Conservation (phyloP, 2,888 invertebrate species). For the Cantharis lateralis region DNA sequence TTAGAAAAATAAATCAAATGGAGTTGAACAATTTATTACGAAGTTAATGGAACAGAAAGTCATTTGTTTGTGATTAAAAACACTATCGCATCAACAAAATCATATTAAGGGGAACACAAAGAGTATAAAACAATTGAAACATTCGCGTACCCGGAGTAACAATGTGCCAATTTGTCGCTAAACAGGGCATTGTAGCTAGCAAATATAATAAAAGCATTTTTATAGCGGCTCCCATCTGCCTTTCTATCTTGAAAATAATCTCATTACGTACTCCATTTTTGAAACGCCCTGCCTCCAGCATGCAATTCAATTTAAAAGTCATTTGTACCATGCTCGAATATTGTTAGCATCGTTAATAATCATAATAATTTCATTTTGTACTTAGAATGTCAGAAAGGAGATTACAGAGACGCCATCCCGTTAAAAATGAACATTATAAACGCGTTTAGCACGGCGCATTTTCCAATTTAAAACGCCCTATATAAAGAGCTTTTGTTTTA, state of each 20-base stretch:
- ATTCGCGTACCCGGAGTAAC: slow-evolving; percentile 37
- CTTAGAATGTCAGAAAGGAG: slow-evolving; percentile 48
- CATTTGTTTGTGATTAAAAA: slow-evolving; percentile 48
- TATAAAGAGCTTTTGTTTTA: slow-evolving; percentile 29
- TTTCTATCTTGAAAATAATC: slow-evolving; percentile 62
- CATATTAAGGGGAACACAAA: slow-evolving; percentile 45
- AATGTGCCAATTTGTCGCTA: slow-evolving; percentile 54
- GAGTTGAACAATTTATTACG: slow-evolving; percentile 22
- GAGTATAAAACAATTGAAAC: slow-evolving; percentile 47
- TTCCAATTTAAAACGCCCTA: slow-evolving; percentile 48
- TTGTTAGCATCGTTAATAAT: slow-evolving; percentile 57
- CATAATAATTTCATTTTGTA: slow-evolving; percentile 57
- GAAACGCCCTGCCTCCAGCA: slow-evolving; percentile 55
- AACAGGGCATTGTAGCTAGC: slow-evolving; percentile 51
- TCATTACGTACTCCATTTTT: slow-evolving; percentile 71
- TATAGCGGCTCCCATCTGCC: slow-evolving; percentile 56
- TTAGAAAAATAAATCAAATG: background rate
- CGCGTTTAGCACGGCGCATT: slow-evolving; percentile 45
- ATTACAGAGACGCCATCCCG: slow-evolving; percentile 41
- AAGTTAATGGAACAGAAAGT: slow-evolving; percentile 39
- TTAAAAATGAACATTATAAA: slow-evolving; percentile 48
- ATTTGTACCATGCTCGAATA: slow-evolving; percentile 63
- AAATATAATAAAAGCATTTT: slow-evolving; percentile 54
- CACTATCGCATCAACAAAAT: slow-evolving; percentile 46
- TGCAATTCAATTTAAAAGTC: slow-evolving; percentile 72